Evolutionary conservation across 1,140 invertebrate species (phyloP).

Genomic region (Micrasema longulum): DNA sequence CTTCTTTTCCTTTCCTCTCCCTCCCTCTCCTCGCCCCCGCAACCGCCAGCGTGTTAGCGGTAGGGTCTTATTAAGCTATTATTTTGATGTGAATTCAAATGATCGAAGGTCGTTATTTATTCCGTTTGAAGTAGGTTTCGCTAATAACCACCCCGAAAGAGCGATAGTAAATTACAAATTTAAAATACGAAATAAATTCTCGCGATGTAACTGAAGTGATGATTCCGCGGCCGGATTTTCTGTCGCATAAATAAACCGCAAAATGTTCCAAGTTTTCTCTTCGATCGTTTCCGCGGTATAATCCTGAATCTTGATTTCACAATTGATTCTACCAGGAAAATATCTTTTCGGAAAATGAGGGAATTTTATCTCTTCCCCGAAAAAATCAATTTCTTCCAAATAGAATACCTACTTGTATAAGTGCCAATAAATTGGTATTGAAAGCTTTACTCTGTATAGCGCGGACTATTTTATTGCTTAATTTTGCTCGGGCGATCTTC

Average conservation of each 20-base stretch:
- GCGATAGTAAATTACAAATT: slow-evolving; percentile 15
- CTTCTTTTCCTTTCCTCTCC: slow-evolving; percentile 16
- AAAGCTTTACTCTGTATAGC: slow-evolving; percentile 30
- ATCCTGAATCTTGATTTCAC: slow-evolving; percentile 16
- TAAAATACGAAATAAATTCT: slow-evolving; percentile 13
- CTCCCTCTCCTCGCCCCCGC: background rate
- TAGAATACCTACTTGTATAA: slow-evolving; percentile 24
- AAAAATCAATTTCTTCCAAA: slow-evolving; percentile 24
- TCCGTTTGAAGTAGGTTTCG: slow-evolving; percentile 18
- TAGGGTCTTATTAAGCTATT: slow-evolving; percentile 21
- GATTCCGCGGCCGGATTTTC: background rate
- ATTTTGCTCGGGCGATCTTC: slow-evolving; percentile 24
- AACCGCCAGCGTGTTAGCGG: background rate
- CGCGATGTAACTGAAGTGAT: slow-evolving; percentile 13
- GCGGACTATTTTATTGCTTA: slow-evolving; percentile 31
- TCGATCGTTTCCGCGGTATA: slow-evolving; percentile 8
- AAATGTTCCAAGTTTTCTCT: slow-evolving; percentile 4
- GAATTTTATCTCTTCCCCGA: slow-evolving; percentile 10
- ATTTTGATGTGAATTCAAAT: slow-evolving; percentile 34
- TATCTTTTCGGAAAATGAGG: slow-evolving; percentile 3
- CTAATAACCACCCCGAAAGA: slow-evolving; percentile 7
- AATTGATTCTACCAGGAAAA: slow-evolving; percentile 25
- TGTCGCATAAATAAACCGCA: slow-evolving; percentile 10
- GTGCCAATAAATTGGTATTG: slow-evolving; percentile 33
- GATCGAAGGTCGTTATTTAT: slow-evolving; percentile 19